Evolutionary conservation across 1,140 invertebrate genomes (phyloP).

Genomic region (Papilio xuthus): DNA sequence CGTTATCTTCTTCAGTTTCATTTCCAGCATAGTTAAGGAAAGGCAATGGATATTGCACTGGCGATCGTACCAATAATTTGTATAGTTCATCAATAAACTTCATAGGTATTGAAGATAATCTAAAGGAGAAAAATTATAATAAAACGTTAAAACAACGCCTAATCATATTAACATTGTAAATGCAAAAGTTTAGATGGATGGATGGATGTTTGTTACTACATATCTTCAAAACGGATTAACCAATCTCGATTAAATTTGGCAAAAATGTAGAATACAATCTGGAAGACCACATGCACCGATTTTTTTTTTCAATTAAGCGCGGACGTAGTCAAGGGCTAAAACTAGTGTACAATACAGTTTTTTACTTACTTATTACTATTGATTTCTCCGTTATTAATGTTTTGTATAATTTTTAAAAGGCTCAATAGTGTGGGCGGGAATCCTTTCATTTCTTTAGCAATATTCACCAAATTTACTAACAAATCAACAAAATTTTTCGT

Average conservation of each 20-base stretch:
- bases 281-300: too few relatives aligned
- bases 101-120: conserved; percentile 60
- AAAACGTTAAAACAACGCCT: background rate
- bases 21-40: conserved; percentile 51
- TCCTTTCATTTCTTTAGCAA: conserved; percentile 55
- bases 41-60: conserved; percentile 61
- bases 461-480: conserved; percentile 52
- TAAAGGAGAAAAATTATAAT: conserved; percentile 49
- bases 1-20: conserved; percentile 45
- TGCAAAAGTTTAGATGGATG: too few relatives aligned
- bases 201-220: too few relatives aligned
- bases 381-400: conserved; percentile 29
- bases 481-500: conserved; percentile 45
- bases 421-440: conserved; percentile 58
- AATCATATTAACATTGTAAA: too few relatives aligned
- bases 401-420: conserved; percentile 43
- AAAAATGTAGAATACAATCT: too few relatives aligned
- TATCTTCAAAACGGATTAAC: too few relatives aligned
- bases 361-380: conserved; percentile 47
- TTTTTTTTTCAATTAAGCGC: too few relatives aligned
- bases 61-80: conserved; percentile 58
- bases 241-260: too few relatives aligned
- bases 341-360: background rate
- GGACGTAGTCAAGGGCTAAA: too few relatives aligned
- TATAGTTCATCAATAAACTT: conserved; percentile 70